A percentile compares a stretch with the other conserved stretches of the same genome.
Evolutionary conservation across 2,797 vertebrate genomes (phyloP).

Genomic region (Gadopsis bispinosus): DNA sequence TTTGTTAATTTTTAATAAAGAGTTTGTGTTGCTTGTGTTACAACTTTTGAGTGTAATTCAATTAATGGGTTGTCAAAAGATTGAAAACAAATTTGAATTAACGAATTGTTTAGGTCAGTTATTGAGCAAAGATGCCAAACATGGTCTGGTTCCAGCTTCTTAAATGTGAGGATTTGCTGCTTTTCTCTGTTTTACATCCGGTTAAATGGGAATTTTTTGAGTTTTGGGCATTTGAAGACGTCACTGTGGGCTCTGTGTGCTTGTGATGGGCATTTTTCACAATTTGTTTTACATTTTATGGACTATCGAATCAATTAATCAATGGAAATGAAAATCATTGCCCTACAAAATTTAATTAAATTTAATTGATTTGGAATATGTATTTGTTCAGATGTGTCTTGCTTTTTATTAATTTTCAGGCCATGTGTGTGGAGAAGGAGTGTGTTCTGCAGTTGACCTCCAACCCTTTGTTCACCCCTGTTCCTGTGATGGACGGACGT

Average conservation of each 20-base stretch:
- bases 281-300: background rate
- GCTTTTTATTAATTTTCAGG: slow-evolving; percentile 77
- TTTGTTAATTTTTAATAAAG: background rate
- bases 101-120: background rate
- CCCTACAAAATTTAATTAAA: background rate
- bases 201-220: background rate
- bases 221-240: background rate
- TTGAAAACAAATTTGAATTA: background rate
- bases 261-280: background rate
- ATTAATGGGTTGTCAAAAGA: background rate
- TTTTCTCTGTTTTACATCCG: background rate
- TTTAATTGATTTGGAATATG: background rate
- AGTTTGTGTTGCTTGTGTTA: background rate
- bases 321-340: background rate
- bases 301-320: background rate
- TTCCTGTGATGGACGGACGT: slow-evolving; percentile 87
- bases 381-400: background rate
- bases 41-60: background rate
- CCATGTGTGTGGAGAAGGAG: slow-evolving; percentile 92
- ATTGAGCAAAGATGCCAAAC: background rate
- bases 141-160: background rate
- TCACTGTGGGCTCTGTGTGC: too few species aligned
- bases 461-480: slow-evolving; percentile 92
- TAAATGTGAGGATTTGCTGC: background rate
- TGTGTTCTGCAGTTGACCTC: slow-evolving; percentile 86